Base-by-base conservation (phyloP, 2,113 vertebrate genomes). In the Salvator merianae region DNA sequence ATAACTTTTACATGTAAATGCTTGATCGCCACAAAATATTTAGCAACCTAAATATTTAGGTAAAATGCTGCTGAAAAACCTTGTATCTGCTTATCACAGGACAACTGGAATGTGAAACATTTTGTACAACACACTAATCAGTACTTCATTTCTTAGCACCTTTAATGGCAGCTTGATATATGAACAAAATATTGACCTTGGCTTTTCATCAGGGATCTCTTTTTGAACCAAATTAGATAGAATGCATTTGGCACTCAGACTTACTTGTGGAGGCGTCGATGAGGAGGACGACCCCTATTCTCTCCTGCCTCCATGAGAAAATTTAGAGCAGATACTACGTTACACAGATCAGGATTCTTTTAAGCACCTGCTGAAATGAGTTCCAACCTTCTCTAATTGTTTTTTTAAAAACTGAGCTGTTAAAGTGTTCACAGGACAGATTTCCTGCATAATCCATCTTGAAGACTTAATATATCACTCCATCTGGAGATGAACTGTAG, bases 1-100 rank as follows among this genome's bases (percentile, higher is more conserved):
- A 74, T 79, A 72, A 88, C 88, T 89, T 83, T 86, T 59, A 83
- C 66, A 50, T 78, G 53, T 59, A 90, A 88, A 75, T 36, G 87
- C 43, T 50, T 26, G 79, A 53, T 1, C 76, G 69, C n/a, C 75
- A 1, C 0, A 70, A 81, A 36, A 74, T 88, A 50, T 32, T 73
- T 72, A 70, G 32, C 13, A 70, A 38, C 55, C 3, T 20, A 24
- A 34, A 38, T 43, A 28, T 18, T 74, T 20, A 47, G 36, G 8
- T 22, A 66, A n/a, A 73, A 68, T 3, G 6, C 16, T 28, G 13
- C 20, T 62, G 32, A 26, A 79, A 32, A 22, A 62, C 40, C 8
- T 8, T 34, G 24, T 20, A 0, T 32, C 26, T 30, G 3, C 3
- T 5, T 4, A 16, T 24, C 40, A 82, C 3, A 4, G 18, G 34